phyloP scores from a whole-genome alignment of 2,797 vertebrate species.

The Telmatherina bonti region DNA sequence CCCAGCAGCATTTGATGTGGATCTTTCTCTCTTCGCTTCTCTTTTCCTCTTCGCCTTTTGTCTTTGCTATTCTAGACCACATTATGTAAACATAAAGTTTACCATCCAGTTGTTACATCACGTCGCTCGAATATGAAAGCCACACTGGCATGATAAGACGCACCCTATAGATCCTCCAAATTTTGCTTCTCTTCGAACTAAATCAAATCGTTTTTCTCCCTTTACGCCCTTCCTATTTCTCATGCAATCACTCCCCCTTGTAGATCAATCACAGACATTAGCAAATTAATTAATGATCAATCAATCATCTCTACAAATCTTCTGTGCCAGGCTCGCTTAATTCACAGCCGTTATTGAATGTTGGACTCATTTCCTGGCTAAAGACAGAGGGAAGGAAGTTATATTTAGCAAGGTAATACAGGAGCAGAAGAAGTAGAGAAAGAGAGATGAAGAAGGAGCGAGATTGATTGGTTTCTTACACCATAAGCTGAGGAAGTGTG shows the following conservation, averaged over 20 bases:
- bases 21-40: conserved; percentile 52
- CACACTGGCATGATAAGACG: conserved; percentile 19
- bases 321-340: conserved; percentile 44
- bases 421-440: conserved; percentile 58
- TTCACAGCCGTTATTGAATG: conserved; percentile 67
- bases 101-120: conserved; percentile 62
- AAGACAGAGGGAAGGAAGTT: conserved; percentile 74
- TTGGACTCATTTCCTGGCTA: conserved; percentile 74
- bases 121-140: conserved; percentile 40
- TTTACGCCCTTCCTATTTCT: conserved; percentile 13
- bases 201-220: not conserved
- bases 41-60: conserved; percentile 30
- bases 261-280: conserved; percentile 63
- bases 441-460: conserved; percentile 52
- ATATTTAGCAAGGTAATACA: conserved; percentile 80
- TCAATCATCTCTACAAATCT: conserved; percentile 68
- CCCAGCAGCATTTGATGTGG: conserved; percentile 67
- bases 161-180: conserved; percentile 18
- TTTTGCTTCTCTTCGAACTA: conserved; percentile 15
- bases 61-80: conserved; percentile 55
- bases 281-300: conserved; percentile 67
- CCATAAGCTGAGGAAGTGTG: conserved; percentile 72
- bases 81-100: conserved; percentile 72
- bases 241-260: conserved; percentile 12
- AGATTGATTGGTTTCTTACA: conserved; percentile 77